Base-by-base conservation (phyloP, 2,113 vertebrate species). In the Rhabdomys dilectus region DNA sequence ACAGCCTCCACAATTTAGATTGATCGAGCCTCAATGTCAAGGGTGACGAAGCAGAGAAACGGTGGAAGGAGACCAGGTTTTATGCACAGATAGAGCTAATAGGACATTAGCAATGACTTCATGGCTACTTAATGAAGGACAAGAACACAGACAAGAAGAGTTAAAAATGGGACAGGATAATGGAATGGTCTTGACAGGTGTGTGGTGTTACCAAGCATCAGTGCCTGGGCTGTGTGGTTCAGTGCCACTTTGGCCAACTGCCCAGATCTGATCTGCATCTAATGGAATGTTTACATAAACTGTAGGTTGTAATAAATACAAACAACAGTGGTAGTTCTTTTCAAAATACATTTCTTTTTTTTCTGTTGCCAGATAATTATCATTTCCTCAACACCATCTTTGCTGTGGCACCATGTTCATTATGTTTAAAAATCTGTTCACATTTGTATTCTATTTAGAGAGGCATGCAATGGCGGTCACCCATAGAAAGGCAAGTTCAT, bases 261-360 rank as follows among this genome's bases (percentile, higher is more conserved):
- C 90, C 85, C 60, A 51, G 88, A 91, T 36, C 39, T 94, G 81
- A 62, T 87, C 24, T 72, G 8, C 58, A 94, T 88, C 91, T 96
- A 96, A 97, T 9, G 73, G 73, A 91, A 53, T 39, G 68, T 93
- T 90, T 58, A 70, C n/a, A 93, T 76, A 76, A 70, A 97, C 80
- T 62, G 93, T 88, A n/a, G 85, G 75, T 88, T 77, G 80, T 81
- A 95, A 88, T 92, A 93, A 95, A 95, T 88, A 82, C 42, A 93
- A 97, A 88, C 22, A 93, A 42, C 4, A 5, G 45, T 93, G 70
- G 48, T 90, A 92, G 39, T 6, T 34, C 56, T 87, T n/a, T 78
- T n/a, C 6, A 48, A 89, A 93, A 78, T 84, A 8, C 2, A 2
- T 90, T 73, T 93, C n/a, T 96, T 92, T 93, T 89, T 89, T 91